Percentiles rank a stretch among this genome's conserved stretches.
phyloP scores from a whole-genome alignment of 2,113 vertebrate species.

The Lichenostomus cassidix region DNA sequence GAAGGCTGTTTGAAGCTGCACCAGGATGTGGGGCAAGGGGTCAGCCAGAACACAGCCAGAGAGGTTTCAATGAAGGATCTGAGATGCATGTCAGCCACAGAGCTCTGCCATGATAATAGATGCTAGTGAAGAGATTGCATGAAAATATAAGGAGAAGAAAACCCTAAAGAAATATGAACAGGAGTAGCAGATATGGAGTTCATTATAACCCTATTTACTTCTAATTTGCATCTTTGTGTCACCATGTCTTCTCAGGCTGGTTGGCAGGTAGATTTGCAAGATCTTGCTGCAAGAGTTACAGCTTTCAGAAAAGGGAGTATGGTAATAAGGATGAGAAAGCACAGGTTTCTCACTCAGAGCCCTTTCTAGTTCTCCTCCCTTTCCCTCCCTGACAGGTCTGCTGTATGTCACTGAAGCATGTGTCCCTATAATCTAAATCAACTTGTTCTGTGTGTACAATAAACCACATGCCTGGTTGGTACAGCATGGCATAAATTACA shows the following conservation, averaged over 20 bases:
- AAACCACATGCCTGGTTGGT: neutral
- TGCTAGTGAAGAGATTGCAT: neutral
- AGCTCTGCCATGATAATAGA: neutral
- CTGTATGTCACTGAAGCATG: neutral
- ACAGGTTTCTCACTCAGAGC: neutral
- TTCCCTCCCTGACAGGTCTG: neutral
- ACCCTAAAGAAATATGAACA: neutral
- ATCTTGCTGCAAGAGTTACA: neutral
- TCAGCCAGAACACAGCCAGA: neutral
- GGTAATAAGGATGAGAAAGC: neutral
- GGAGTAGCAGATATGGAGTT: neutral
- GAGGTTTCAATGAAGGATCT: neutral
- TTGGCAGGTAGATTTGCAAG: neutral
- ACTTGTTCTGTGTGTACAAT: neutral
- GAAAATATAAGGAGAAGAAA: neutral
- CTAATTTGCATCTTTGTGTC: neutral
- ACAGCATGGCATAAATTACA: neutral
- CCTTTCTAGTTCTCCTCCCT: neutral
- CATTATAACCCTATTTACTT: neutral
- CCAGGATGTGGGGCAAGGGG: neutral
- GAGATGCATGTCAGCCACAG: neutral
- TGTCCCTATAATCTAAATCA: neutral
- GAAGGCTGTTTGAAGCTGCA: neutral
- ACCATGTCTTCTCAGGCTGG: neutral
- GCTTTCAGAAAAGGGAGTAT: neutral